Evolutionary conservation across 2,797 vertebrate genomes (phyloP), one percentile per base, ranked within the genome.

Genomic region (Myotis planiceps): DNA sequence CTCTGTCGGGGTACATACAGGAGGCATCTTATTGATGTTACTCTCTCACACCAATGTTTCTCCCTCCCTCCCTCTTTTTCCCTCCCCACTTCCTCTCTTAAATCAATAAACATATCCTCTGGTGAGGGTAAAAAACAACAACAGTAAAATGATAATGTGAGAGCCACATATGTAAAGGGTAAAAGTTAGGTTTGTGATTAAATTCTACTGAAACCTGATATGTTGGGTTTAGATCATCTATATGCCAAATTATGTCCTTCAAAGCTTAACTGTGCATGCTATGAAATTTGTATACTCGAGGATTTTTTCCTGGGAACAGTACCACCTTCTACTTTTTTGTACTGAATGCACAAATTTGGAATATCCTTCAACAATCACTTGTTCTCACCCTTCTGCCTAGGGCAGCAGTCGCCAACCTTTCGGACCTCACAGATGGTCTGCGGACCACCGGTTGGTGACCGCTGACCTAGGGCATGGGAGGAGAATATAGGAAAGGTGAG

Each of bases 101-200:
- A 66, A 34, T 66, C 60, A 65, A 32, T 65, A 8, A 65, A 15
- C 63, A 66, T 66, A 66, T 32, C n/a, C 63, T 66, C 63, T 19
- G n/a, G 16, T 32, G n/a, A 34, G 63, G n/a, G 29, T 32, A 34
- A 66, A 66, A 66, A 34, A 65, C 29, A 65, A 53, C 18, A 53
- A 65, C 14, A 19, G 18, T 34, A 75, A 47, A 88, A 75, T 58
- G 45, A 85, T 76, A 21, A 66, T 76, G 87, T 60, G 15, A 92
- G 51, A 96, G 37, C 65, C 34, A 39, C 69, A 3, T 86, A 29
- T 72, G 10, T 92, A 87, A 82, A 92, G 82, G 66, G 14, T 34
- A 6, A 51, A 95, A 90, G 60, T 90, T 86, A 18, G 27, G 18
- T 82, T 74, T 90, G 69, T 90, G 29, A 58, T 79, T 90, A 81